These are phyloP conservation scores for Serinus canaria DNA, from an alignment of 2,113 vertebrate species.

Conservation along the genomic window DNA sequence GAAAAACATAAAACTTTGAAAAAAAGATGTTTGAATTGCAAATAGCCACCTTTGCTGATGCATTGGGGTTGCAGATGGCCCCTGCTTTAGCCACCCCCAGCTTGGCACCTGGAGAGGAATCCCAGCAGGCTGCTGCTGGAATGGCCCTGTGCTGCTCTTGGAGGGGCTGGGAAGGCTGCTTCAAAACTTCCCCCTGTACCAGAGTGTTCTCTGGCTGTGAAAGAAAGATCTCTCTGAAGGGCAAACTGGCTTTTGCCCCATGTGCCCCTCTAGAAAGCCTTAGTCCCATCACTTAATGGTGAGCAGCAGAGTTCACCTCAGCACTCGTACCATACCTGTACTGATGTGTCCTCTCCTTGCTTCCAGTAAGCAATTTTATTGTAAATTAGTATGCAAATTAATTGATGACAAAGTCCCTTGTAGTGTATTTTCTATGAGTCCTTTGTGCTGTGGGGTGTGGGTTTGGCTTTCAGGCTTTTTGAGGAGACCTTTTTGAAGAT, in stretches of 20 bases:
- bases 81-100: background rate
- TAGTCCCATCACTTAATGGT: background rate
- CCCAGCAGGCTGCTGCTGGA: background rate
- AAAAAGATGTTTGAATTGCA: background rate
- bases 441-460: background rate
- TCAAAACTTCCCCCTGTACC: background rate
- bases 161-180: background rate
- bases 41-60: background rate
- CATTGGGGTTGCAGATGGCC: conserved; percentile 19
- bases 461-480: background rate
- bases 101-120: background rate
- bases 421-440: background rate
- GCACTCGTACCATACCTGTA: background rate
- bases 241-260: background rate
- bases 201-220: background rate
- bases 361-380: background rate
- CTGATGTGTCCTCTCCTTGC: background rate
- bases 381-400: background rate
- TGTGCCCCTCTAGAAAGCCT: background rate
- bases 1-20: background rate
- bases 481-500: background rate
- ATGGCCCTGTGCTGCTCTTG: background rate
- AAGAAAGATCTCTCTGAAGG: background rate
- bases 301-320: background rate
- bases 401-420: background rate